Conservation (phyloP, 2,113 vertebrate species). For the Tetrao urogallus region DNA sequence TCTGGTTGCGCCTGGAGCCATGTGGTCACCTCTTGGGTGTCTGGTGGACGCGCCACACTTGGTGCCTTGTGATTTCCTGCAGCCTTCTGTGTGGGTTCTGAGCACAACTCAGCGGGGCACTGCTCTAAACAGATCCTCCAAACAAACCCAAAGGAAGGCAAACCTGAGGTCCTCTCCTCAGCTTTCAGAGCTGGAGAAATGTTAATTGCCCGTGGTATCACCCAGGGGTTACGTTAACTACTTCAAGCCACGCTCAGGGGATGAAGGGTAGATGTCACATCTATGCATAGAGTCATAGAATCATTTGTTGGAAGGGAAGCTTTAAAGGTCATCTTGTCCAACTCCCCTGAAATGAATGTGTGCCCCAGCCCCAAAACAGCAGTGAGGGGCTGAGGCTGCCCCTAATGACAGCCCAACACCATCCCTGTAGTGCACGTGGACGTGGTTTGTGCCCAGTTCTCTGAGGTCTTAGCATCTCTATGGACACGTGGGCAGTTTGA, state of each 20-base stretch:
- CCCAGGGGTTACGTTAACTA: not conserved
- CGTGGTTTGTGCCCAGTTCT: not conserved
- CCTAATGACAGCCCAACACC: not conserved
- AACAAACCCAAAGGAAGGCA: not conserved
- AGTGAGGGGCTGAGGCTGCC: not conserved
- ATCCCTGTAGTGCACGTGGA: not conserved
- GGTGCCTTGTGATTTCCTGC: not conserved
- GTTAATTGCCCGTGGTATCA: not conserved
- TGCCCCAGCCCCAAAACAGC: not conserved
- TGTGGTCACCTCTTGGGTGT: not conserved
- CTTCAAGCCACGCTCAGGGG: not conserved
- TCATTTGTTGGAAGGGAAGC: no score
- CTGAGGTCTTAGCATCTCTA: accelerated
- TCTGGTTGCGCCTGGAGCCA: not conserved
- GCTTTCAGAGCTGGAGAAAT: not conserved
- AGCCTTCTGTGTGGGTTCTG: not conserved
- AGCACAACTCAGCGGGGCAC: not conserved
- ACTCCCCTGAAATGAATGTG: not conserved
- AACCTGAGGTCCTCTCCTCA: not conserved
- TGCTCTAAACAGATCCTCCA: not conserved
- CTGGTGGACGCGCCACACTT: not conserved
- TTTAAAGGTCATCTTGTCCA: no score
- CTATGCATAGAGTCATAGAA: no score
- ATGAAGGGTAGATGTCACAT: not conserved
- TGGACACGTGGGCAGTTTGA: accelerated